Evolutionary conservation across 2,888 invertebrate genomes (phyloP), one percentile per base, ranked within the genome.

Genomic region (Dendrolimus houi): DNA sequence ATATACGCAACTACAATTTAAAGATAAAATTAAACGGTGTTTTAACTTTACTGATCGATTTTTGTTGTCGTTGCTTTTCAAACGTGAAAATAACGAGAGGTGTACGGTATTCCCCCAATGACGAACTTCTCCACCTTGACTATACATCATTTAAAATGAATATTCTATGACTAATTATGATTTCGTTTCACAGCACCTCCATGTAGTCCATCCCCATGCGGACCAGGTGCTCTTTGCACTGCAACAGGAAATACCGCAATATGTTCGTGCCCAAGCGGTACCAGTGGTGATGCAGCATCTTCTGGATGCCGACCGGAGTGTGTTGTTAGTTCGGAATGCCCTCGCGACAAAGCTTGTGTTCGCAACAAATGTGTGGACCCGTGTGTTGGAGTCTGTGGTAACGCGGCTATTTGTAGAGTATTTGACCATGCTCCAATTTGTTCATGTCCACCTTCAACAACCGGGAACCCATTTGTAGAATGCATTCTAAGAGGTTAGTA

Each of bases 241-340:
- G 84, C 79, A 13, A 69, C 91, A 59, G 77, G 91, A 71, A 68
- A 88, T 73, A 77, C 94, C 92, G 95, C 95, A 0, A 86, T 94
- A 14, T 96, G 96, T 71, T 93, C 95, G 67, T 96, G 96, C 70
- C 85, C 95, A 6, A 92, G 93, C 52, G 96, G 95, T 41, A 96
- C 95, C 74, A 92, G 92, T 65, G 96, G 96, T 17, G 93, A 94
- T 57, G 94, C 97, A 52, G 92, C 93, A 40, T 93, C 86, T 93
- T 95, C 84, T 91, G 95, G 95, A 47, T 97, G 97, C 74, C 91
- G 94, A 60, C 96, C 96, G 0, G 96, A 97, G 79, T 97, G 97
- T 78, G 93, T 96, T 1, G 93, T 96, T 41, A 96, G 94, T 76
- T 93, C 96, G 0, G 96, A 96, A 74, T 97, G 97, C 75, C 84